These are phyloP conservation scores for Sebastes itinus DNA, from an alignment of 2,797 vertebrate genomes.

Conservation along the genomic window DNA sequence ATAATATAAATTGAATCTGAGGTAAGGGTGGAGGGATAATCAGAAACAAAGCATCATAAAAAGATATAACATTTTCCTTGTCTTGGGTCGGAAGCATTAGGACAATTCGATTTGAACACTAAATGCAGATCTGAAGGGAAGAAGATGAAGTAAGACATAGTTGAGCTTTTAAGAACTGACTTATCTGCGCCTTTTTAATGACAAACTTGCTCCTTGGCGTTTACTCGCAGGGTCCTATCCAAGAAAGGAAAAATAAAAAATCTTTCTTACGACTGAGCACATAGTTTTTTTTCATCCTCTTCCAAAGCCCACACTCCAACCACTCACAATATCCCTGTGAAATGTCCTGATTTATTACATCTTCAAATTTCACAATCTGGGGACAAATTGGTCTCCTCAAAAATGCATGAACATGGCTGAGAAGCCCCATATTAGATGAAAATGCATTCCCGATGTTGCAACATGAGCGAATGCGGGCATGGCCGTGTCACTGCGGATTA, in stretches of 20 bases:
- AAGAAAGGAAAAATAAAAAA: slow-evolving; percentile 52
- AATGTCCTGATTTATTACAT: slow-evolving; percentile 77
- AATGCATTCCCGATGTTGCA: slow-evolving; percentile 78
- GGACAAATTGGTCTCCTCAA: slow-evolving; percentile 77
- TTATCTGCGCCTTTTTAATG: slow-evolving; percentile 58
- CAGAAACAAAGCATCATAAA: slow-evolving; percentile 8
- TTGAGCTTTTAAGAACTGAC: slow-evolving; percentile 29
- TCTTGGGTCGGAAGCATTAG: slow-evolving; percentile 9
- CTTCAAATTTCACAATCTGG: slow-evolving; percentile 79
- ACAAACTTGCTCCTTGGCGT: slow-evolving; percentile 56
- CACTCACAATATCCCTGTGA: slow-evolving; percentile 59
- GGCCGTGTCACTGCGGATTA: slow-evolving; percentile 70
- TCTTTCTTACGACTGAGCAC: slow-evolving; percentile 46
- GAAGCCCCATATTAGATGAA: slow-evolving; percentile 59
- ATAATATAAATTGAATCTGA: not conserved
- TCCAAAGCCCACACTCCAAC: slow-evolving; percentile 70
- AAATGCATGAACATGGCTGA: slow-evolving; percentile 69
- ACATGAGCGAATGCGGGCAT: slow-evolving; percentile 63
- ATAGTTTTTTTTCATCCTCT: slow-evolving; percentile 53
- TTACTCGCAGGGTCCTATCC: slow-evolving; percentile 31
- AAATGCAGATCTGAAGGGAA: slow-evolving; percentile 31
- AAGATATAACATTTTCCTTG: not conserved
- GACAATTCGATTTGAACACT: slow-evolving; percentile 17
- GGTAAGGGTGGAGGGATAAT: not conserved
- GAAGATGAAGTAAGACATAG: slow-evolving; percentile 27